These are phyloP conservation scores for Terrapene triunguis DNA, from an alignment of 2,113 vertebrate species.

Conservation along the genomic window DNA sequence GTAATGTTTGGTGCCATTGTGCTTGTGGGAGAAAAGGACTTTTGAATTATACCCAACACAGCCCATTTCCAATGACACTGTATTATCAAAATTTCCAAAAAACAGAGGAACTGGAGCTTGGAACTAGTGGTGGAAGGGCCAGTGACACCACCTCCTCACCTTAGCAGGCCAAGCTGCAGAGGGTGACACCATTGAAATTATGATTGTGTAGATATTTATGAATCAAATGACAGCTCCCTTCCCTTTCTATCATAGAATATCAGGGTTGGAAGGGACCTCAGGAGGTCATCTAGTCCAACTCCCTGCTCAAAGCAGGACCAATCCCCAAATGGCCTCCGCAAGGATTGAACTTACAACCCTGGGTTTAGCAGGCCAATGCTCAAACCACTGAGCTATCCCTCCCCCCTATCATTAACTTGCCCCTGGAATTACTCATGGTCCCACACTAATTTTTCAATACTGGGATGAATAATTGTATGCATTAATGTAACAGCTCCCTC, in stretches of 20 bases:
- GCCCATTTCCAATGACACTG: not conserved
- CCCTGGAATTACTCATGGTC: not conserved
- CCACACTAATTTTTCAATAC: fast-evolving
- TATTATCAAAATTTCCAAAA: not conserved
- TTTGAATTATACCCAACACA: not conserved
- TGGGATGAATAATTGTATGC: not conserved
- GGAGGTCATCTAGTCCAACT: too few relatives aligned
- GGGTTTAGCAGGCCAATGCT: too few relatives aligned
- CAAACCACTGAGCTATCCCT: too few relatives aligned
- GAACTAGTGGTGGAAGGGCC: not conserved
- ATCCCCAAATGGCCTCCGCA: too few relatives aligned
- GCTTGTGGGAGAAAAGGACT: not conserved
- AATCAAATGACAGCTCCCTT: not conserved
- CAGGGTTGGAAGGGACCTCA: too few relatives aligned
- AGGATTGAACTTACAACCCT: too few relatives aligned
- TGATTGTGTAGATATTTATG: not conserved
- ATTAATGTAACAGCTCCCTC: not conserved
- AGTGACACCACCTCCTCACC: not conserved
- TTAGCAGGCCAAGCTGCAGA: not conserved
- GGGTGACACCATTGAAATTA: not conserved
- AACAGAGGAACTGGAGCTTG: not conserved
- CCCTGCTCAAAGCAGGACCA: too few relatives aligned
- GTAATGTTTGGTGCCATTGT: not conserved
- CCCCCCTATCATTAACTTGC: not conserved
- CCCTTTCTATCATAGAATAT: not conserved